Evolutionary conservation across 1,140 invertebrate genomes (phyloP).

Genomic region (Eubasilissa regina): DNA sequence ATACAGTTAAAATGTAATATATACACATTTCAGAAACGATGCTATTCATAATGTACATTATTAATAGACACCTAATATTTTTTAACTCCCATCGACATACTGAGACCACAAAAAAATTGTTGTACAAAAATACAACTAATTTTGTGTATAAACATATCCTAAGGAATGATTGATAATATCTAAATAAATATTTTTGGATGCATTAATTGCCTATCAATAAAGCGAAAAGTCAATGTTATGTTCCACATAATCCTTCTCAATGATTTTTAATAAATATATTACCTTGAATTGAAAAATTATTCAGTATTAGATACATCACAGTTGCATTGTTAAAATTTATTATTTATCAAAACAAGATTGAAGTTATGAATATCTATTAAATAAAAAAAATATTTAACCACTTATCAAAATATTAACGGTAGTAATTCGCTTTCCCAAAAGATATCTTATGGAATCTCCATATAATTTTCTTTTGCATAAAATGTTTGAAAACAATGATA

Average conservation of each 20-base stretch:
- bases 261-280: not conserved
- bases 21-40: no score
- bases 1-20: no score
- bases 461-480: not conserved
- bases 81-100: not conserved
- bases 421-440: not conserved
- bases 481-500: slow-evolving; percentile 4
- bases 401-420: slow-evolving; percentile 1
- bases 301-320: slow-evolving; percentile 44
- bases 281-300: not conserved
- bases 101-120: slow-evolving; percentile 17
- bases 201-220: slow-evolving; percentile 23
- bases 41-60: no score
- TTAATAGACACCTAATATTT: no score
- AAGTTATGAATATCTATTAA: not conserved
- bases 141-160: slow-evolving; percentile 27
- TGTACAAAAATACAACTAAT: slow-evolving; percentile 39
- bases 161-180: slow-evolving; percentile 28
- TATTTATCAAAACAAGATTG: not conserved
- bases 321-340: slow-evolving; percentile 19
- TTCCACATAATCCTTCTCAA: slow-evolving; percentile 8
- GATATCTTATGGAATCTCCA: not conserved
- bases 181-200: slow-evolving; percentile 31
- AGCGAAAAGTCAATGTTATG: not conserved
- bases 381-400: not conserved